Base-by-base conservation (phyloP, 2,888 invertebrate species). In the Rutpela maculata region DNA sequence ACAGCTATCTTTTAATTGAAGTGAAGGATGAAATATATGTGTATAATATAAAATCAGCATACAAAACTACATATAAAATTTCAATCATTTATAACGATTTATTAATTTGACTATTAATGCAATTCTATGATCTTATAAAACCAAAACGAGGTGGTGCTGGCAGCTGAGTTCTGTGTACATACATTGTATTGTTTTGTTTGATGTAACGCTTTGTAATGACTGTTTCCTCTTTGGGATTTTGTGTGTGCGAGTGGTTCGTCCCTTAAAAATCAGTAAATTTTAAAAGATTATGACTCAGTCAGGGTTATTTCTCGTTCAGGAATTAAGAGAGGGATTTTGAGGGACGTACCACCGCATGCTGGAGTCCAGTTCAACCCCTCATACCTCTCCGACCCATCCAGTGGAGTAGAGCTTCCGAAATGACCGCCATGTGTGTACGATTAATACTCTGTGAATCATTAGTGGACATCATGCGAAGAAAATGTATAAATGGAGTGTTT, bases 161-260 rank as follows among this genome's bases (percentile, higher is more conserved):
- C 59, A 57, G 31, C 55, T 26, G 5, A 55, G 57, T 55, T 67
- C 15, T 57, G 55, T 74, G 68, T 73, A 69, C 22, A 65, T 65
- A 74, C 38, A 63, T 60, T 73, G 73, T 75, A 71, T 38, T 66
- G 73, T 74, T 4, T 69, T 22, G 17, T 77, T 82, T 82, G 84
- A 83, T 85, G 86, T 86, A 85, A 86, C 84, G 86, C 85, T 85
- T 84, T 83, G 83, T 84, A 85, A 84, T 84, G 82, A 83, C 82
- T 76, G 80, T 83, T 82, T 76, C 75, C 75, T 68, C 74, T 80
- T 80, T 83, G 84, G 86, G 85, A 83, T 82, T 83, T 79, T 86
- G 84, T 87, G 85, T 86, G 85, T 86, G 87, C 87, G 86, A 85
- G 87, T 87, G 87, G 86, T 86, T 83, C 85, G 87, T 87, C 87